Percentiles rank a stretch among this genome's conserved stretches.
These are phyloP conservation scores for Larimichthys polyactis DNA, from an alignment of 2,113 vertebrate genomes.

Conservation along the genomic window DNA sequence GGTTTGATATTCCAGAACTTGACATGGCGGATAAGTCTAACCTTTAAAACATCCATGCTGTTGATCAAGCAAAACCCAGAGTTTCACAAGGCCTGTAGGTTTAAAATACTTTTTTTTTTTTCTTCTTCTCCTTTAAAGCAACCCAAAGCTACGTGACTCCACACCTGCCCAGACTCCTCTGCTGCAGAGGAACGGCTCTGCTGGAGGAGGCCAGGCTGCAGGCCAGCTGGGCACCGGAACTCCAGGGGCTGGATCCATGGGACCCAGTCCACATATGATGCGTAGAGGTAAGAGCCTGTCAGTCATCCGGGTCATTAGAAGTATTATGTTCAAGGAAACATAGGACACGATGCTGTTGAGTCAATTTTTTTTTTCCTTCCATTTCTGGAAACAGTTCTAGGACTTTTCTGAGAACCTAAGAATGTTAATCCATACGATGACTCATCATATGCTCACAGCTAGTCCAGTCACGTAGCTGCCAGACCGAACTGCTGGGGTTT, in stretches of 20 bases:
- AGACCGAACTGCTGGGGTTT: not conserved
- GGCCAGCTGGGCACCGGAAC: slow-evolving; percentile 83
- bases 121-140: slow-evolving; percentile 70
- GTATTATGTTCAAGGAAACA: not conserved
- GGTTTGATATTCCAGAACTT: not conserved
- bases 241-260: slow-evolving; percentile 82
- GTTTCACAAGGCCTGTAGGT: not conserved
- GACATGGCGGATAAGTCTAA: not conserved
- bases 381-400: not conserved
- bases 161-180: slow-evolving; percentile 80
- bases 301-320: too few relatives aligned
- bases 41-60: not conserved
- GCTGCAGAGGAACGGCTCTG: slow-evolving; percentile 84
- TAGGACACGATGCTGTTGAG: not conserved
- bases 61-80: not conserved
- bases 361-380: not conserved
- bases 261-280: slow-evolving; percentile 91
- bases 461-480: not conserved
- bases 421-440: not conserved
- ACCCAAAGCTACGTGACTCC: slow-evolving; percentile 87
- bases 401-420: not conserved
- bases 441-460: not conserved
- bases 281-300: slow-evolving; percentile 87
- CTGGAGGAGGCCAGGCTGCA: slow-evolving; percentile 62
- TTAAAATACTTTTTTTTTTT: slow-evolving; percentile 6